Conservation (phyloP, 2,888 invertebrate species). For the Dryobota labecula region DNA sequence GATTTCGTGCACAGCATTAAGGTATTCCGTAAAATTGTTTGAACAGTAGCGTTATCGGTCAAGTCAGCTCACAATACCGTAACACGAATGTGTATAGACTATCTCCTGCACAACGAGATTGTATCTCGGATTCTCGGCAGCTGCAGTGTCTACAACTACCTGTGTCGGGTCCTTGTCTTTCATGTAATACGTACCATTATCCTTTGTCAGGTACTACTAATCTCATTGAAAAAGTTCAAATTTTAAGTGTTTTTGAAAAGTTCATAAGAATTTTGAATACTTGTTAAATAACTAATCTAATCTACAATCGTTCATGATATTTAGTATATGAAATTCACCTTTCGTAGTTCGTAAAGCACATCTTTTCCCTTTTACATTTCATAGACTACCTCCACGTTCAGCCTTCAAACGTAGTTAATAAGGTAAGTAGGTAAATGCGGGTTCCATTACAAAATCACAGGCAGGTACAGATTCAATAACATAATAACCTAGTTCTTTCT, state of each 20-base stretch:
- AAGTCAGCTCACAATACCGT: not conserved
- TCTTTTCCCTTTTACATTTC: not conserved
- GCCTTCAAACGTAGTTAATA: not conserved
- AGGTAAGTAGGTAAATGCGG: too few species aligned
- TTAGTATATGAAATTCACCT: not conserved
- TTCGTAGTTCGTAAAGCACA: not conserved
- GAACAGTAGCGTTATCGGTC: not conserved
- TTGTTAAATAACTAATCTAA: not conserved
- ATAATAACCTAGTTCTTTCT: not conserved
- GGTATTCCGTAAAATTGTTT: not conserved
- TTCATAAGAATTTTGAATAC: not conserved
- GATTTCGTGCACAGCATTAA: too few species aligned
- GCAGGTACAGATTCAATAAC: not conserved
- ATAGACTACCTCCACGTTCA: not conserved
- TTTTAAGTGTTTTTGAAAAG: too few species aligned
- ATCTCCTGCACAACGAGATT: slow-evolving; percentile 25
- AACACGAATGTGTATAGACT: slow-evolving; percentile 2
- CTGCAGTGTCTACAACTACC: slow-evolving; percentile 10
- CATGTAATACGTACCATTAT: not conserved
- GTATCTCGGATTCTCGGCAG: slow-evolving; percentile 16
- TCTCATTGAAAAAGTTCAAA: not conserved
- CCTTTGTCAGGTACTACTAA: not conserved
- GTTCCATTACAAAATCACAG: not conserved
- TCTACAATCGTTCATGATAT: not conserved
- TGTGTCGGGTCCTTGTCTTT: not conserved